Conservation (phyloP, 2,113 vertebrate genomes). For the Heteronetta atricapilla region DNA sequence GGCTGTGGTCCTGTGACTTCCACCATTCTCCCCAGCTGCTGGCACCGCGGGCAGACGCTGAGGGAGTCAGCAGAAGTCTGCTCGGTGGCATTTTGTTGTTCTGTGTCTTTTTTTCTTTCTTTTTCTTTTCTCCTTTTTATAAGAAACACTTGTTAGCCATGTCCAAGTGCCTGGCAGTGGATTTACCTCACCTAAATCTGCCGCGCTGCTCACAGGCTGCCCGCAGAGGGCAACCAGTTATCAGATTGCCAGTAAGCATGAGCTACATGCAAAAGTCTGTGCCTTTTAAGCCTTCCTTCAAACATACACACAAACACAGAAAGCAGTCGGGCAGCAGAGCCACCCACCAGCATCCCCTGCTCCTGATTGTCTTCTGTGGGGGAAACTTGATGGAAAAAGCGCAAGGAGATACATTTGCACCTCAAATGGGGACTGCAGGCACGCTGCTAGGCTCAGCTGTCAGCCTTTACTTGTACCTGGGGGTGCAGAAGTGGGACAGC, state of each 20-base stretch:
- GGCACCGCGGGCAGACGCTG: background rate
- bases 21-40: background rate
- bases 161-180: background rate
- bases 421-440: background rate
- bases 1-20: background rate
- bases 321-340: fast-evolving
- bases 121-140: background rate
- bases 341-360: background rate
- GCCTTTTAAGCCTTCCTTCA: background rate
- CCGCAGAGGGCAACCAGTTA: background rate
- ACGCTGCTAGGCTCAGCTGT: background rate
- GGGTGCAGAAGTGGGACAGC: background rate
- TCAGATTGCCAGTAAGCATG: fast-evolving
- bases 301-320: background rate
- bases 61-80: background rate
- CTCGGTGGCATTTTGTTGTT: background rate
- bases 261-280: background rate
- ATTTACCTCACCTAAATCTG: background rate
- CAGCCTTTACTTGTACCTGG: background rate
- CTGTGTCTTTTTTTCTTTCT: background rate
- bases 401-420: background rate
- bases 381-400: background rate
- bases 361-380: background rate
- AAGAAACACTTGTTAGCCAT: background rate
- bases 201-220: background rate